These are phyloP conservation scores for Axis porcinus DNA, from an alignment of 2,113 vertebrate species.

Conservation along the genomic window DNA sequence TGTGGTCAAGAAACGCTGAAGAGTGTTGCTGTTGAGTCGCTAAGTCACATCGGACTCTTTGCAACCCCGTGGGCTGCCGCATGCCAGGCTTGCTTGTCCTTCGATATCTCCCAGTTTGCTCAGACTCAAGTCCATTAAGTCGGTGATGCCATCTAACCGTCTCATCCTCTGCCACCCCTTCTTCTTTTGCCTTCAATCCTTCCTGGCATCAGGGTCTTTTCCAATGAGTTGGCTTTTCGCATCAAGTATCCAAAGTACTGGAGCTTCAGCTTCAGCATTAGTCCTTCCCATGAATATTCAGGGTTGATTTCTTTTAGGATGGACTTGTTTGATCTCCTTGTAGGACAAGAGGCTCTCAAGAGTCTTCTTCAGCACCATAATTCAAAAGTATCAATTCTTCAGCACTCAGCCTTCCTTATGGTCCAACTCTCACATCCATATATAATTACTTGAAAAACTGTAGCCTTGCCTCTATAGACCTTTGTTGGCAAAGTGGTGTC, in stretches of 20 bases:
- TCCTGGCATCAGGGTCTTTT: neutral
- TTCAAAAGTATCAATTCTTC: neutral
- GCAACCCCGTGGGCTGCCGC: neutral
- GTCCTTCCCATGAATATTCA: neutral
- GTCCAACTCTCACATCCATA: neutral
- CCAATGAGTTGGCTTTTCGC: neutral
- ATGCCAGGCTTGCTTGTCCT: neutral
- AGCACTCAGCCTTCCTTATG: neutral
- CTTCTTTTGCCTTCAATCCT: neutral
- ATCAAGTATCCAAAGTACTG: neutral
- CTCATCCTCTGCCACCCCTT: neutral
- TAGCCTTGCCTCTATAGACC: neutral
- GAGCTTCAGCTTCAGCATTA: neutral
- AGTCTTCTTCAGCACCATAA: neutral
- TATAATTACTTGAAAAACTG: neutral
- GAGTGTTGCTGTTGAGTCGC: neutral
- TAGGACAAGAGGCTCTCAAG: neutral
- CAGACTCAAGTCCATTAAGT: neutral
- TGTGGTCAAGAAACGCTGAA: neutral
- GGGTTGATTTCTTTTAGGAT: neutral
- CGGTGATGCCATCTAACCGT: neutral
- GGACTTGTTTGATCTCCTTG: neutral
- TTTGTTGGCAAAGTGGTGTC: neutral
- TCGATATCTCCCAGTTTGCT: neutral
- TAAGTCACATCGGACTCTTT: neutral